Conservation (phyloP, 2,113 vertebrate genomes). For the Cardinalis cardinalis region DNA sequence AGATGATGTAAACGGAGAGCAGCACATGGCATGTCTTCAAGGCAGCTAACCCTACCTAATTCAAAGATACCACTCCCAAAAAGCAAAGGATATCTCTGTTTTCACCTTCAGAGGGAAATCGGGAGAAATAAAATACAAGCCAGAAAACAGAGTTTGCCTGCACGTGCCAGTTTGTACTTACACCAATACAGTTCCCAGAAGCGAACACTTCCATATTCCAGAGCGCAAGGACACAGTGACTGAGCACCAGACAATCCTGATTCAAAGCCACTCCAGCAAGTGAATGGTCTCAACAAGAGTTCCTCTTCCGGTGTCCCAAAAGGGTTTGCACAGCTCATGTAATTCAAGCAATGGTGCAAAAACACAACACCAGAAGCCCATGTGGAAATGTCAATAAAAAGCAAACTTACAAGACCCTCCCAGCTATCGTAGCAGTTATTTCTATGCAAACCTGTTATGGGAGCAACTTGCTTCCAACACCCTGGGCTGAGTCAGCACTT, state of each 20-base stretch:
- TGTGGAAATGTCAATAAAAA: not conserved
- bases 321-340: not conserved
- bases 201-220: not conserved
- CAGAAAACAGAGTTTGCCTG: not conserved
- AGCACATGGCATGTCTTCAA: not conserved
- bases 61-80: not conserved
- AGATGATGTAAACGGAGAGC: conserved; percentile 9
- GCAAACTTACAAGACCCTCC: not conserved
- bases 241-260: not conserved
- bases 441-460: not conserved
- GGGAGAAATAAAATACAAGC: conserved; percentile 14
- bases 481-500: conserved; percentile 17
- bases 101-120: conserved; percentile 38
- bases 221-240: not conserved
- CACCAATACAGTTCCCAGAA: not conserved
- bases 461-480: not conserved
- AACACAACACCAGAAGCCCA: not conserved
- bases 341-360: not conserved
- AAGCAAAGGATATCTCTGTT: conserved; percentile 13
- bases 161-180: conserved; percentile 2
- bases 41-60: not conserved
- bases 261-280: not conserved
- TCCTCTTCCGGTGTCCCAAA: not conserved
- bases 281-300: not conserved
- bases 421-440: not conserved